Conservation (phyloP, 2,113 vertebrate species). For the Desmodus rotundus region DNA sequence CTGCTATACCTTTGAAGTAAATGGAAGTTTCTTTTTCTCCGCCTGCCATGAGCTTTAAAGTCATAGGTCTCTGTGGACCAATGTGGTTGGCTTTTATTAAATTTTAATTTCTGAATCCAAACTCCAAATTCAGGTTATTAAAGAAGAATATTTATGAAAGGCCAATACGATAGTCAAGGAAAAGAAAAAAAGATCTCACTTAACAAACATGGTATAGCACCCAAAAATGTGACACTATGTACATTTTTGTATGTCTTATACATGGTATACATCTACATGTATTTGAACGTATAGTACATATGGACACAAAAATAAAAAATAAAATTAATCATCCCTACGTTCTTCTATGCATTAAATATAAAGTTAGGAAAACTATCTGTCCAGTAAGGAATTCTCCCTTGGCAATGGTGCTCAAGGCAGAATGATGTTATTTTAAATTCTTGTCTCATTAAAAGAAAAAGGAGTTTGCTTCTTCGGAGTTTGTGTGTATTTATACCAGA, state of each 20-base stretch:
- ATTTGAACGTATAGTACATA: background rate
- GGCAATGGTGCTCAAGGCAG: background rate
- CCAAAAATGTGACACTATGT: background rate
- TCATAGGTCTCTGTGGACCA: background rate
- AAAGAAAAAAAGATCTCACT: background rate
- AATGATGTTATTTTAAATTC: conserved; percentile 58
- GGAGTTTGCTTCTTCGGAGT: conserved; percentile 34
- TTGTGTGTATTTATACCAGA: conserved; percentile 51
- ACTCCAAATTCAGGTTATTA: background rate
- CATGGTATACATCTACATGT: background rate
- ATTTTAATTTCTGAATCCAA: conserved; percentile 55
- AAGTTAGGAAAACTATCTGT: conserved; percentile 1
- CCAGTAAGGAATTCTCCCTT: background rate
- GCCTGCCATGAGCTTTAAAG: background rate
- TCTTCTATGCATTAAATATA: conserved; percentile 25
- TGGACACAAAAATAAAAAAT: background rate
- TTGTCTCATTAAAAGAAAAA: conserved; percentile 57
- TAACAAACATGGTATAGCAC: background rate
- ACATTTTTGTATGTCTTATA: background rate
- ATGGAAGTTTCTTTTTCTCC: background rate
- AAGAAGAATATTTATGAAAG: background rate
- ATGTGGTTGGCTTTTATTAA: background rate
- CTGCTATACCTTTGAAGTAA: background rate
- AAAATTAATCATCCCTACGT: background rate
- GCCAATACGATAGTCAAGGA: background rate